Base-by-base conservation (phyloP, 2,113 vertebrate species). In the Carollia perspicillata region DNA sequence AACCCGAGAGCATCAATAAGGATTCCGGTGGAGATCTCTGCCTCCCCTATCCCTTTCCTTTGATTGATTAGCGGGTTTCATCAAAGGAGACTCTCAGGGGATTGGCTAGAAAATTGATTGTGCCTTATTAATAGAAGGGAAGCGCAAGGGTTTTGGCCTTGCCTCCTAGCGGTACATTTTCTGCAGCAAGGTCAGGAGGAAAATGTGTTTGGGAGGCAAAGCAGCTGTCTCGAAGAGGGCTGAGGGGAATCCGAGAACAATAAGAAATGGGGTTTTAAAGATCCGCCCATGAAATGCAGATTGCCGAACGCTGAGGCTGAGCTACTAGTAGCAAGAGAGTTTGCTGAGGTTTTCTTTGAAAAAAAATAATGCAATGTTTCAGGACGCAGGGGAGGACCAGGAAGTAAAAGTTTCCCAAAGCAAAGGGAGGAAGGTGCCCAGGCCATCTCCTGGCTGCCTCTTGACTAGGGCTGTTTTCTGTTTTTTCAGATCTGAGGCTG, bases 401-500 rank as follows among this genome's bases (percentile, higher is more conserved):
- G 87, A 68, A 93, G 84, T 47, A 66, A 85, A 95, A 96, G 95
- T 96, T 96, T 90, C 89, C 86, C 63, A 28, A 86, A 94, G 93
- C 89, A 5, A 68, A 89, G 58, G 63, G 80, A 69, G 53, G 79
- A 79, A 79, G 63, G 40, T 74, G 95, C 80, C 65, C 40, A 71
- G 40, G 35, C 66, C 17, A 3, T 35, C 49, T 35, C 12, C 44
- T 55, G 71, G 51, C 87, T 75, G 42, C 63, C 53, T 90, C 71
- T 33, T 92, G 84, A 90, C 79, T 3, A 63, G 55, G 44, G 63
- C 84, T 90, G 7, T 94, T 95, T 90, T 71, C 71, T 60, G 26
- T 78, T 92, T 91, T 72, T 94, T 89, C 98, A 99, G 99, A 98
- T 95, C 97, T 92, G 96, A 97, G 98, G 90, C 95, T 98, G 97